phyloP scores from a whole-genome alignment of 1,140 invertebrate genomes.

The Panagrolaimus sp. region DNA sequence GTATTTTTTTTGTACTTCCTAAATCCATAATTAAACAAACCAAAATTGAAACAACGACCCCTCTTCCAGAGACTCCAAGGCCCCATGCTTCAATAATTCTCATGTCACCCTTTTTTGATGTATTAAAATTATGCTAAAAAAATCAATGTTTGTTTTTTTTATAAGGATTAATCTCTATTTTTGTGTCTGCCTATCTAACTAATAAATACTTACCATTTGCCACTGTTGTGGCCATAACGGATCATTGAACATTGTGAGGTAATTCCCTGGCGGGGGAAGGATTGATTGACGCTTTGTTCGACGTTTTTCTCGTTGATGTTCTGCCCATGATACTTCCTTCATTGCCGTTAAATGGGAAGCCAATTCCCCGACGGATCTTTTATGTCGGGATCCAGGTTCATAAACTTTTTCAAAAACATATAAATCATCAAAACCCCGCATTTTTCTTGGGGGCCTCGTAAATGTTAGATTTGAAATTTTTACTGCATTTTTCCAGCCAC shows the following conservation, averaged over 20 bases:
- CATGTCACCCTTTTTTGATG: conserved; percentile 59
- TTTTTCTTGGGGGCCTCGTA: conserved; percentile 63
- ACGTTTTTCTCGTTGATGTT: conserved; percentile 80
- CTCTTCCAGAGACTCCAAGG: conserved; percentile 62
- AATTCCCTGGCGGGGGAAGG: conserved; percentile 20
- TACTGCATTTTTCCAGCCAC: conserved; percentile 62
- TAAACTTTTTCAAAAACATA: conserved; percentile 60
- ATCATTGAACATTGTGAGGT: conserved; percentile 70
- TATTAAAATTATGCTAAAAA: conserved; percentile 15
- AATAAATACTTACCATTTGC: conserved; percentile 76
- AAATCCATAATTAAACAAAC: too few species aligned
- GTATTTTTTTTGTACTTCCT: too few species aligned
- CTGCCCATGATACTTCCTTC: conserved; percentile 76
- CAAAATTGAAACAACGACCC: conserved; percentile 64
- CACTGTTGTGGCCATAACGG: conserved; percentile 87
- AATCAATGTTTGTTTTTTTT: background rate
- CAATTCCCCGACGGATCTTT: conserved; percentile 35
- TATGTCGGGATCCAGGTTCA: conserved; percentile 49
- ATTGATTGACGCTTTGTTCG: conserved; percentile 69
- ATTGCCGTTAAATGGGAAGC: conserved; percentile 13
- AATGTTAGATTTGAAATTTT: conserved; percentile 63
- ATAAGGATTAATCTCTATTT: background rate
- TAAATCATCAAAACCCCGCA: conserved; percentile 43
- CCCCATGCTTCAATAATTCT: conserved; percentile 63
- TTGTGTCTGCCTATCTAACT: too few species aligned